phyloP scores from a whole-genome alignment of 2,888 invertebrate species.

The Drosophila neutralis region DNA sequence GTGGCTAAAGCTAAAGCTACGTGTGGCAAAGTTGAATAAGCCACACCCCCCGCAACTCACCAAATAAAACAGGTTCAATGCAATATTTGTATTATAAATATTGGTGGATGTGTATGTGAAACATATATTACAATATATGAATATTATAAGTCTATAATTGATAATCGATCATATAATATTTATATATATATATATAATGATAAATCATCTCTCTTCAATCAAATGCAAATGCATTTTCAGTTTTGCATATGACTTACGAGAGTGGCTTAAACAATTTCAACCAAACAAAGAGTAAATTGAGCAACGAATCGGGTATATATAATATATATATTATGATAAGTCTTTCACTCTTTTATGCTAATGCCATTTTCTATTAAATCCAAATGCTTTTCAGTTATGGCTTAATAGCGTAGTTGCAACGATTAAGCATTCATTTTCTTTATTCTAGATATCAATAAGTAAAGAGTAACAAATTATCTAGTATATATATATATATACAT shows the following conservation, averaged over 20 bases:
- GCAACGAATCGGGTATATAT: background rate
- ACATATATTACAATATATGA: background rate
- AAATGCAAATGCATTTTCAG: background rate
- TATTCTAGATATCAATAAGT: background rate
- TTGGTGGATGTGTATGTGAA: background rate
- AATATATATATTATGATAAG: background rate
- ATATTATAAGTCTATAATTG: background rate
- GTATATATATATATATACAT: background rate
- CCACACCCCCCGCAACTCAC: background rate
- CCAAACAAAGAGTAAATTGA: background rate
- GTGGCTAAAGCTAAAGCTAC: background rate
- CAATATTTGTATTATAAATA: background rate
- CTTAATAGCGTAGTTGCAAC: background rate
- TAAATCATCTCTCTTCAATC: background rate
- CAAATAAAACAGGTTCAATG: slow-evolving; percentile 16
- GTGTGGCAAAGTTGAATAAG: background rate
- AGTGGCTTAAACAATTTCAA: background rate
- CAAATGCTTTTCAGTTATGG: background rate
- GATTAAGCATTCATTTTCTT: background rate
- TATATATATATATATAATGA: background rate
- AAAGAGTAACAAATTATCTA: background rate
- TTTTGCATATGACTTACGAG: background rate
- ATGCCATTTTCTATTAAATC: background rate
- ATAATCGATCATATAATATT: background rate
- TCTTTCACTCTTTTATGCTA: background rate